Base-by-base conservation (phyloP, 2,888 invertebrate genomes). In the Tenthredo mesomela region DNA sequence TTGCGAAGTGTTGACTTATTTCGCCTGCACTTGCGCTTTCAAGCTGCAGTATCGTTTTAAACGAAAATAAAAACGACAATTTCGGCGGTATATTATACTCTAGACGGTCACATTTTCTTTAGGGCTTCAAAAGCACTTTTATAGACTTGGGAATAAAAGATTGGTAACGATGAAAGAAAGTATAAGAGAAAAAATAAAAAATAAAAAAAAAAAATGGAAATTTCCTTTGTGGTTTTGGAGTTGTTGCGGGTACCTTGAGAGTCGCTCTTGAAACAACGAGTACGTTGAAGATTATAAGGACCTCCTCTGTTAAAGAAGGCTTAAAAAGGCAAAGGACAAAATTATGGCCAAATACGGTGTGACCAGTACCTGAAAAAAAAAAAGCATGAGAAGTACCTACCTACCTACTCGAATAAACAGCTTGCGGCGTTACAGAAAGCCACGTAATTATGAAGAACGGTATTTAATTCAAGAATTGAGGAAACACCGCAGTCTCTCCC, bases 221-320 rank as follows among this genome's bases (percentile, higher is more conserved):
- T n/a, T 25, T 25, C 25, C 4, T 70, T 33, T n/a, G 37, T 9
- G 33, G 7, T 37, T 37, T 37, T 18, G 37, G 33, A n/a, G 40
- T 40, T 33, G 70, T 33, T 15, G 33, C 6, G 18, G 29, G 15
- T 29, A 12, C 21, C 25, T 25, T 5, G 61, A 29, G 25, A 15
- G n/a, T 40, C 12, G 9, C 70, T 18, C 70, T 70, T n/a, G 70
- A 37, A 33, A 70, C 37, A 70, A 70, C 40, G 70, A 70, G 70
- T 25, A 29, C 70, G 70, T 29, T 70, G n/a, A 70, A 29, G 70
- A 70, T 70, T 70, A 70, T 18, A n/a, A 40, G 70, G 70, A 70
- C n/a, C 33, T 70, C 75, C 25, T n/a, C n/a, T n/a, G 33, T 40
- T 37, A n/a, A 21, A 73, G 40, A 37, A 73, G 37, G 73, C 29